These are phyloP conservation scores for Borostomias antarcticus DNA, from an alignment of 2,797 vertebrate genomes.

Conservation along the genomic window DNA sequence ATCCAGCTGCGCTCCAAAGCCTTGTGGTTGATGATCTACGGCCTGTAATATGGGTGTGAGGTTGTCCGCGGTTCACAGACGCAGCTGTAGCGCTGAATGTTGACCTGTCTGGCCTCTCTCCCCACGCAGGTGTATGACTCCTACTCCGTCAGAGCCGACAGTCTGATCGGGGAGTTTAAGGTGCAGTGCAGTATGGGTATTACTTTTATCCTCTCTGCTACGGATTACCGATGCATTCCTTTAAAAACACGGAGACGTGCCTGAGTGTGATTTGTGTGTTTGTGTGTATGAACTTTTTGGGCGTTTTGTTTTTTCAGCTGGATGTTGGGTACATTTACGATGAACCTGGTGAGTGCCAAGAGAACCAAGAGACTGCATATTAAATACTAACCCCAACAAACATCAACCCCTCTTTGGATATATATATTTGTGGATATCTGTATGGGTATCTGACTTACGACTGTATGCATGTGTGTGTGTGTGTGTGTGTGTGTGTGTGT, in stretches of 20 bases:
- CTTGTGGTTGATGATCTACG: background rate
- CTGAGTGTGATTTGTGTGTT: background rate
- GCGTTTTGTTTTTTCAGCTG: constrained; percentile 72
- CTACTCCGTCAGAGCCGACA: constrained; percentile 77
- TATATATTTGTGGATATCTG: no score
- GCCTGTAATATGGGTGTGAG: background rate
- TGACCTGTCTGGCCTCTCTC: background rate
- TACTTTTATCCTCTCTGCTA: background rate
- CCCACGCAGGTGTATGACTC: constrained; percentile 78
- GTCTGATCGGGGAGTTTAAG: constrained; percentile 81
- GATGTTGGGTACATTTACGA: constrained; percentile 93
- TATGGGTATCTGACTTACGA: constrained; percentile 33
- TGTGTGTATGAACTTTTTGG: background rate
- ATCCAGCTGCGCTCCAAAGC: background rate
- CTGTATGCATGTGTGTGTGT: background rate
- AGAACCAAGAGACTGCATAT: no score
- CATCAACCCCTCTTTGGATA: no score
- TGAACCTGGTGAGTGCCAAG: constrained; percentile 82
- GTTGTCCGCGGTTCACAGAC: background rate
- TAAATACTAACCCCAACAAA: background rate
- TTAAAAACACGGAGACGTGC: background rate
- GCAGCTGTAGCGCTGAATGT: background rate
- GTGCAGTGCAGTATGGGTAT: no score
- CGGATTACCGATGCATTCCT: background rate
- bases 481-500: constrained; percentile 4